Evolutionary conservation across 2,113 vertebrate species (phyloP).

Genomic region (Perognathus longimembris): DNA sequence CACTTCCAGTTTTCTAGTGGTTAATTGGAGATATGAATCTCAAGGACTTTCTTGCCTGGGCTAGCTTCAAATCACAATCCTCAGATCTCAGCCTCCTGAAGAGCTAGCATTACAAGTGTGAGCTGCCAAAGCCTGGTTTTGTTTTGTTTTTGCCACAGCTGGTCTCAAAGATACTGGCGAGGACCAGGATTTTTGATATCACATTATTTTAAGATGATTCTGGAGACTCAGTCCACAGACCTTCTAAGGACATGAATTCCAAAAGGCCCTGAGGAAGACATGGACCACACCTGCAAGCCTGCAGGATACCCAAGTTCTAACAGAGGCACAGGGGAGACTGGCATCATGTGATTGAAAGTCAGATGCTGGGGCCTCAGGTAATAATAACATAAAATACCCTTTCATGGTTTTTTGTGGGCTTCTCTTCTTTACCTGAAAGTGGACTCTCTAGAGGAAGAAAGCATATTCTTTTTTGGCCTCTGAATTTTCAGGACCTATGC

Average conservation of each 20-base stretch:
- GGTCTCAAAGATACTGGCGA: no score
- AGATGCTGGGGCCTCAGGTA: background rate
- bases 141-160: no score
- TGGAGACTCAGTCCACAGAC: background rate
- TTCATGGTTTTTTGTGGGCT: background rate
- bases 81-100: no score
- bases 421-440: background rate
- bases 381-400: background rate
- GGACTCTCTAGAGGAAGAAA: background rate
- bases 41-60: no score
- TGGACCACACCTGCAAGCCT: fast-evolving
- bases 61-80: no score
- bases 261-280: background rate
- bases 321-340: background rate
- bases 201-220: background rate
- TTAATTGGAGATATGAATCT: no score
- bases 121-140: no score
- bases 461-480: background rate
- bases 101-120: no score
- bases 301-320: background rate
- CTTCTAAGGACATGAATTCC: background rate
- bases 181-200: background rate
- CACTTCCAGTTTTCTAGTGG: no score
- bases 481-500: background rate
- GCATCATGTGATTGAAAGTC: background rate